Evolutionary conservation across 2,888 invertebrate genomes (phyloP).

Genomic region (Drosophila nigricruria): DNA sequence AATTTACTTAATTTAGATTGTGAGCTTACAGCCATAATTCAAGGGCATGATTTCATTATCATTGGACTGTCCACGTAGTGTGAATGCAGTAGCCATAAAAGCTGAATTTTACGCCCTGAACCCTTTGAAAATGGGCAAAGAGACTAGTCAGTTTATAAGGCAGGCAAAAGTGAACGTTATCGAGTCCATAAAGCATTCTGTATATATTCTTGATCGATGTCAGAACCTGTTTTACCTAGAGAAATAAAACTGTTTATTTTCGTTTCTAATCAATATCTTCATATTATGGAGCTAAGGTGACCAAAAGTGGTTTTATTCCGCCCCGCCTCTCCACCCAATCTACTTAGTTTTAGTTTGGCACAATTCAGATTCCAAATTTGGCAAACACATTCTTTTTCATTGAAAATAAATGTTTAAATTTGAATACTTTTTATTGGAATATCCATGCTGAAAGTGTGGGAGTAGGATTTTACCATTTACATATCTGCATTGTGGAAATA

Average conservation of each 20-base stretch:
- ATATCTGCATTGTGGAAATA: neutral
- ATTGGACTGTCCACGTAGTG: neutral
- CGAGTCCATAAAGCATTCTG: no score
- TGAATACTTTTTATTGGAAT: neutral
- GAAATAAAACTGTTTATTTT: neutral
- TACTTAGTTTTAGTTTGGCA: neutral
- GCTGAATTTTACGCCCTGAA: neutral
- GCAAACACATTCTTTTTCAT: neutral
- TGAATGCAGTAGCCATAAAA: neutral
- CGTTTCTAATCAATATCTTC: neutral
- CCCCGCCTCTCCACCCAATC: neutral
- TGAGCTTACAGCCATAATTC: neutral
- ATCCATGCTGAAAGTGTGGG: neutral
- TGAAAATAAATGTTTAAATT: neutral
- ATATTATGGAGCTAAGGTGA: neutral
- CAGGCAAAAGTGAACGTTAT: neutral
- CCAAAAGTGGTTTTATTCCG: neutral
- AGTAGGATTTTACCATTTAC: neutral
- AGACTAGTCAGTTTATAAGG: neutral
- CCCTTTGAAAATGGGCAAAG: neutral
- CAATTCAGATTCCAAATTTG: neutral
- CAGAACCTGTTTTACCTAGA: neutral
- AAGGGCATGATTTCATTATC: neutral
- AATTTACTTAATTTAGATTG: neutral
- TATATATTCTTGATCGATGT: neutral